Conservation (phyloP, 2,113 vertebrate genomes). For the Equus przewalskii region DNA sequence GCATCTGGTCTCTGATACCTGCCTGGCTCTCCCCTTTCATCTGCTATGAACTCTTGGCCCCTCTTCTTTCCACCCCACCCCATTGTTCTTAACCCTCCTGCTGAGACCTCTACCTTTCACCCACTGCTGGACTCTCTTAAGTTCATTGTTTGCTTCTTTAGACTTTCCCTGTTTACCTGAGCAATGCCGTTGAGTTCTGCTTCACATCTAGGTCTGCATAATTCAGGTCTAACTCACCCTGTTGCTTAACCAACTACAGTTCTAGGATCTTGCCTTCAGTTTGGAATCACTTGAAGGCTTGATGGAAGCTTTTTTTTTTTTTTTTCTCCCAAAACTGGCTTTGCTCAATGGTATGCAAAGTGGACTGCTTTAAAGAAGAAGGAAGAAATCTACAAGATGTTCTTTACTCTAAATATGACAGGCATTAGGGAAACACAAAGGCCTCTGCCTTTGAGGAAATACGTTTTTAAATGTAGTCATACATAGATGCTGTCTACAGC, state of each 20-base stretch:
- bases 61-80: background rate
- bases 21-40: background rate
- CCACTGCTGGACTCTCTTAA: background rate
- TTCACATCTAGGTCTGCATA: background rate
- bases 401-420: background rate
- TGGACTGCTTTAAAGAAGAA: background rate
- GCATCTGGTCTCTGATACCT: background rate
- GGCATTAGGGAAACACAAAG: background rate
- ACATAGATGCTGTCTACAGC: background rate
- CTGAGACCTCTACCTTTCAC: background rate
- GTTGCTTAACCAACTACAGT: background rate
- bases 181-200: background rate
- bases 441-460: slow-evolving; percentile 26
- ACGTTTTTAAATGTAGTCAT: background rate
- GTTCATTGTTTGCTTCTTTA: background rate
- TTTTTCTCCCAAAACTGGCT: background rate
- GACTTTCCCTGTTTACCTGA: background rate
- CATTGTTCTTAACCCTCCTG: background rate
- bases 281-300: background rate
- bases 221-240: background rate
- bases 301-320: background rate
- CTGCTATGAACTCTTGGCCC: background rate
- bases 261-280: background rate
- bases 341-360: background rate
- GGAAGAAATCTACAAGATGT: background rate